A percentile compares a stretch with the other conserved stretches of the same genome.
Evolutionary conservation across 2,888 invertebrate species (phyloP).

Genomic region (Cinara cedri): DNA sequence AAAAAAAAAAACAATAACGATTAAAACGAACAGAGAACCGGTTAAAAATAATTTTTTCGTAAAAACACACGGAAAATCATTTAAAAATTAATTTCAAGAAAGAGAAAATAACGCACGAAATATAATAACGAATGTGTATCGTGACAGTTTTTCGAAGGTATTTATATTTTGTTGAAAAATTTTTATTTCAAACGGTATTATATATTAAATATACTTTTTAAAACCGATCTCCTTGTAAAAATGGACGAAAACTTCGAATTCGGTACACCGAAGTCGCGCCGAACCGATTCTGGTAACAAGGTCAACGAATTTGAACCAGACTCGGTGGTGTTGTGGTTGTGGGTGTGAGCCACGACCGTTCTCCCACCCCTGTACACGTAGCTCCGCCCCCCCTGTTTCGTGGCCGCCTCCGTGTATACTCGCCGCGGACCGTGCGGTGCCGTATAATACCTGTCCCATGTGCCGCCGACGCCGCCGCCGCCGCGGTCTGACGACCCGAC

Average conservation of each 20-base stretch:
- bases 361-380: slow-evolving; percentile 38
- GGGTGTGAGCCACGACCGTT: slow-evolving; percentile 52
- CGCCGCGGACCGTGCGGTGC: background rate
- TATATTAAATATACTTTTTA: slow-evolving; percentile 14
- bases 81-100: background rate
- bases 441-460: background rate
- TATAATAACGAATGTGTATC: background rate
- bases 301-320: slow-evolving; percentile 57
- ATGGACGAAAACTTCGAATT: slow-evolving; percentile 47
- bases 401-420: slow-evolving; percentile 46
- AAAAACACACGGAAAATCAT: background rate
- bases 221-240: slow-evolving; percentile 39
- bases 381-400: slow-evolving; percentile 48
- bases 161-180: too few species aligned
- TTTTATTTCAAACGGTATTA: too few species aligned
- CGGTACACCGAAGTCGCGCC: slow-evolving; percentile 52
- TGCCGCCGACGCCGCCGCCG: slow-evolving; percentile 2
- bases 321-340: slow-evolving; percentile 49
- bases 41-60: background rate
- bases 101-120: background rate
- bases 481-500: slow-evolving; percentile 10
- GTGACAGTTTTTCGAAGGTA: slow-evolving; percentile 9
- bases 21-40: background rate
- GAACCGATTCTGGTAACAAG: slow-evolving; percentile 56
- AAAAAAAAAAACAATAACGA: too few species aligned